These are phyloP conservation scores for Rhincodon typus DNA, from an alignment of 2,797 vertebrate species.

Conservation along the genomic window DNA sequence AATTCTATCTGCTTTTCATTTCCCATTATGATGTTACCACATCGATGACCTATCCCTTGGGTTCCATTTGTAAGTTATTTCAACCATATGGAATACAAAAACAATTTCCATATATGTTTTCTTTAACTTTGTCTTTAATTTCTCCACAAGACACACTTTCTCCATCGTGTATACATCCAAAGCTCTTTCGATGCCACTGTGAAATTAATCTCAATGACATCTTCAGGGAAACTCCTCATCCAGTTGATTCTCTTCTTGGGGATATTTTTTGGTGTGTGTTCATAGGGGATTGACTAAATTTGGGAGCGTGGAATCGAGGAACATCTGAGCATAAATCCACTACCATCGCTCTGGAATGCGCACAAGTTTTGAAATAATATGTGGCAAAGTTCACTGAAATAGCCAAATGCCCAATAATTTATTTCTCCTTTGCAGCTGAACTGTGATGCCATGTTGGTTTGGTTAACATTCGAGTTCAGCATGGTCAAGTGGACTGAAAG, in stretches of 20 bases:
- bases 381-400: neutral
- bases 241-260: too few species aligned
- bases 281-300: neutral
- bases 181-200: too few species aligned
- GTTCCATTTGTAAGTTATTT: constrained; percentile 51
- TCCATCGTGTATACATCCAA: neutral
- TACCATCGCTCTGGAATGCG: neutral
- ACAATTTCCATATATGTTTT: constrained; percentile 8
- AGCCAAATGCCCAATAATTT: neutral
- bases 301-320: neutral
- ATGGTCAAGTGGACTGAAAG: too few species aligned
- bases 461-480: neutral
- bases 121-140: neutral
- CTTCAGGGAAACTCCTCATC: neutral
- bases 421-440: neutral
- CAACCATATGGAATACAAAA: constrained; percentile 48
- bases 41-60: constrained; percentile 51
- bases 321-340: neutral
- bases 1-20: constrained; percentile 50
- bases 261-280: neutral
- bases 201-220: neutral
- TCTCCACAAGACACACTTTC: neutral
- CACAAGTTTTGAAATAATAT: neutral
- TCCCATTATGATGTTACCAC: constrained; percentile 48
- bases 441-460: neutral